Conservation (phyloP, 2,113 vertebrate species). For the Solea solea region DNA sequence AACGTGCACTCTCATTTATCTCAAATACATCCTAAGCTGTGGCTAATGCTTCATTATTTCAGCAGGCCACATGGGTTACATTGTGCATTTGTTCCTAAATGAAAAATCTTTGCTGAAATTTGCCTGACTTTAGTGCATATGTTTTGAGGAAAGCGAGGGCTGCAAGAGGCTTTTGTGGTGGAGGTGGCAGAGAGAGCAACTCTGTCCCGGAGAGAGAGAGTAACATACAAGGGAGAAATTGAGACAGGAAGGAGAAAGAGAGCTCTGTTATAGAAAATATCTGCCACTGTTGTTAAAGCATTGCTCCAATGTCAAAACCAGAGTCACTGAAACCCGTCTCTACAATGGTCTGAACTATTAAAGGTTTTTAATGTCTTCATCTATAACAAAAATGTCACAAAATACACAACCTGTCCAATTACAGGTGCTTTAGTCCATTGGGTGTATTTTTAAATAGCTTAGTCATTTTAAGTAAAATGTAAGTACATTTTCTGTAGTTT, state of each 20-base stretch:
- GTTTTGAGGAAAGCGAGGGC: conserved; percentile 54
- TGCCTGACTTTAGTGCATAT: conserved; percentile 60
- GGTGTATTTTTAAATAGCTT: too few relatives aligned
- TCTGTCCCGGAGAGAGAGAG: background rate
- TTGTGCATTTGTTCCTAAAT: conserved; percentile 73
- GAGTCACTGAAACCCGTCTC: conserved; percentile 18
- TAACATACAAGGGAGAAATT: conserved; percentile 11
- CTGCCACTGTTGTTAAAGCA: conserved; percentile 16
- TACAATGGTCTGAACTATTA: background rate
- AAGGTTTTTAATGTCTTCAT: background rate
- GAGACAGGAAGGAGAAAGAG: conserved; percentile 10
- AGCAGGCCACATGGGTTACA: conserved; percentile 68
- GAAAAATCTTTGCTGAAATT: conserved; percentile 64
- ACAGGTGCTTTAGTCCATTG: background rate
- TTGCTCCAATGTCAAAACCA: conserved; percentile 6
- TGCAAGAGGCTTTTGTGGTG: conserved; percentile 48
- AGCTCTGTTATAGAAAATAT: conserved; percentile 41
- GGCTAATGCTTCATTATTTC: conserved; percentile 76
- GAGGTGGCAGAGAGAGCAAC: conserved; percentile 8
- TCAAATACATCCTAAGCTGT: conserved; percentile 77
- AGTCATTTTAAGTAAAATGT: too few relatives aligned
- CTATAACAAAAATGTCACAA: background rate
- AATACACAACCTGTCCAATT: background rate
- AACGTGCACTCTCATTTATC: conserved; percentile 77
- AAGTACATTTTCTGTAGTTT: too few relatives aligned